Percentiles rank a stretch among this genome's conserved stretches.
These are phyloP conservation scores for Crypturellus undulatus DNA, from an alignment of 2,113 vertebrate genomes.

Conservation along the genomic window DNA sequence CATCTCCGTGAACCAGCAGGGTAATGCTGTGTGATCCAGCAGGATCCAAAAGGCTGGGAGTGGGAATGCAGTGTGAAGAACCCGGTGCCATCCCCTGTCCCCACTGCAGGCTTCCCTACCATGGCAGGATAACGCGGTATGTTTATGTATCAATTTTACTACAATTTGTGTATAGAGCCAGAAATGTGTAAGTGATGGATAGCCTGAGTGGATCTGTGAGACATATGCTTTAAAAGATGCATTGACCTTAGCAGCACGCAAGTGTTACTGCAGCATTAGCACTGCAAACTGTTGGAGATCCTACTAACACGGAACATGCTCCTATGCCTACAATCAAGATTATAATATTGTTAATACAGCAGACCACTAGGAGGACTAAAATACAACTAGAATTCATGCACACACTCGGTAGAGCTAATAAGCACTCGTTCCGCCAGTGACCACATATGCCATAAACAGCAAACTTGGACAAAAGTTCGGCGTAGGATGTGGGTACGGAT, in stretches of 20 bases:
- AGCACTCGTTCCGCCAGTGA: neutral
- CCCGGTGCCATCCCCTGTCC: neutral
- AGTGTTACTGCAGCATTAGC: neutral
- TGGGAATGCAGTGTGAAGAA: neutral
- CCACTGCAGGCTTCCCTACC: neutral
- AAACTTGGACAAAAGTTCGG: conserved; percentile 3
- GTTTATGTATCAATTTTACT: neutral
- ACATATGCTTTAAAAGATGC: neutral
- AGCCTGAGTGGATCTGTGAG: neutral
- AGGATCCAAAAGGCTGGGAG: neutral
- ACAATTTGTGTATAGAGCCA: neutral
- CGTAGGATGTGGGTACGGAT: neutral
- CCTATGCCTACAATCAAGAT: neutral
- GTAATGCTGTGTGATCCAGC: neutral
- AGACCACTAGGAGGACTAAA: conserved; percentile 75
- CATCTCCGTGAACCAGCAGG: neutral
- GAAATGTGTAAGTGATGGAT: neutral
- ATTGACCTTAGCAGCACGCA: neutral
- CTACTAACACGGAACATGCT: neutral
- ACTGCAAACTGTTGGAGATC: neutral
- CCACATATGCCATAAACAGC: neutral
- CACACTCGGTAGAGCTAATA: neutral
- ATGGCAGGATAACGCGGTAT: neutral
- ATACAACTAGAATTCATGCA: conserved; percentile 58
- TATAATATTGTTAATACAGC: conserved; percentile 28